These are phyloP conservation scores for Pogonus chalceus DNA, from an alignment of 1,140 invertebrate genomes.

Conservation along the genomic window DNA sequence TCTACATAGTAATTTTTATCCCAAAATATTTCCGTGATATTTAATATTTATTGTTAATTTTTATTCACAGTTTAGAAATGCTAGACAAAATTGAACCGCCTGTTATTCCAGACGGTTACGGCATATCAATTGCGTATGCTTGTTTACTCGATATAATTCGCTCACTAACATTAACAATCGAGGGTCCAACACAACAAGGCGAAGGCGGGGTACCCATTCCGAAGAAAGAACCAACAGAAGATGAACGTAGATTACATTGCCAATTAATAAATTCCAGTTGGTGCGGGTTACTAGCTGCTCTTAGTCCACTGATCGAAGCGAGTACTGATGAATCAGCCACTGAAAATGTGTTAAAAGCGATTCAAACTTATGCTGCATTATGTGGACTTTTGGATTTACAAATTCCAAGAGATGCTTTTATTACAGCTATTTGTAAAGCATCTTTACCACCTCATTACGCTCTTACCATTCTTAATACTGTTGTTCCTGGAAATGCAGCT, in stretches of 20 bases:
- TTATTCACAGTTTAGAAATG: constrained; percentile 74
- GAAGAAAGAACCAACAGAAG: constrained; percentile 27
- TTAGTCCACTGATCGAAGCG: constrained; percentile 86
- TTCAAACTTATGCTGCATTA: constrained; percentile 76
- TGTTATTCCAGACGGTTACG: constrained; percentile 86
- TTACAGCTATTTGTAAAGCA: constrained; percentile 87
- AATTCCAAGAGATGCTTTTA: constrained; percentile 80
- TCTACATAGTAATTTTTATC: constrained; percentile 81
- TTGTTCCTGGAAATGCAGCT: constrained; percentile 40
- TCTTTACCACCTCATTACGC: constrained; percentile 93
- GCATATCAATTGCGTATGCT: constrained; percentile 87
- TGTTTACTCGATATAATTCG: constrained; percentile 82
- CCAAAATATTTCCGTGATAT: not conserved
- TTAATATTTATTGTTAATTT: constrained; percentile 9
- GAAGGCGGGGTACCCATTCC: constrained; percentile 24
- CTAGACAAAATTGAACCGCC: constrained; percentile 92
- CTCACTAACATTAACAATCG: constrained; percentile 60
- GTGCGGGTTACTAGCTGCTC: constrained; percentile 84
- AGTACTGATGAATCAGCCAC: constrained; percentile 86
- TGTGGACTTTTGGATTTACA: constrained; percentile 65
- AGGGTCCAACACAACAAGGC: constrained; percentile 42
- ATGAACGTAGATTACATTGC: constrained; percentile 47
- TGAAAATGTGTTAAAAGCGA: constrained; percentile 82
- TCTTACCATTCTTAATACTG: constrained; percentile 68
- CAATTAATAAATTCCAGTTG: constrained; percentile 91